Percentiles rank a stretch among this genome's conserved stretches.
phyloP scores from a whole-genome alignment of 2,888 invertebrate genomes.

The Xestia c-nigrum region DNA sequence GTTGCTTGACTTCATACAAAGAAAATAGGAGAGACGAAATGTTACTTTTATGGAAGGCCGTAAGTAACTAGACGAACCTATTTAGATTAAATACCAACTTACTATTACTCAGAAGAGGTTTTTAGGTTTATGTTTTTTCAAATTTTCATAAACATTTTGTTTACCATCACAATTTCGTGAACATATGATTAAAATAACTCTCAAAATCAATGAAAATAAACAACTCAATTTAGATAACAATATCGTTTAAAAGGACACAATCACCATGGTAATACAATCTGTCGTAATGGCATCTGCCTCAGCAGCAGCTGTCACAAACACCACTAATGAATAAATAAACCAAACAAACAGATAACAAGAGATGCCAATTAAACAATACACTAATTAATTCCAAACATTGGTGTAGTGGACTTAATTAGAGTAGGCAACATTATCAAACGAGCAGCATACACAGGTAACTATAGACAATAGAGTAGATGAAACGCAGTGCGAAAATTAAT shows the following conservation, averaged over 20 bases:
- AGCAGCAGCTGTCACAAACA: constrained; percentile 87
- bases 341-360: constrained; percentile 90
- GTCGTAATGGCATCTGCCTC: constrained; percentile 75
- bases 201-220: constrained; percentile 33
- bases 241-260: constrained; percentile 43
- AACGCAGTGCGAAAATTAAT: constrained; percentile 75
- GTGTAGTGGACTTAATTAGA: constrained; percentile 90
- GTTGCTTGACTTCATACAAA: constrained; percentile 38
- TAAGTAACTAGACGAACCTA: neutral
- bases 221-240: constrained; percentile 48
- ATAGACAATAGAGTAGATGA: constrained; percentile 69
- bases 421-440: constrained; percentile 82
- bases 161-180: neutral
- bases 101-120: neutral
- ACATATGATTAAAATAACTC: neutral
- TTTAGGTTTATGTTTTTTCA: neutral
- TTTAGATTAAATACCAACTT: neutral
- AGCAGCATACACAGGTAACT: constrained; percentile 72
- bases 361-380: constrained; percentile 91
- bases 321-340: constrained; percentile 90
- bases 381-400: constrained; percentile 91
- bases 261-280: constrained; percentile 68
- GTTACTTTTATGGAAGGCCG: neutral
- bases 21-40: constrained; percentile 15
- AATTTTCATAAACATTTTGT: constrained; percentile 3